phyloP scores from a whole-genome alignment of 1,140 invertebrate species.

The Steinernema feltiae region DNA sequence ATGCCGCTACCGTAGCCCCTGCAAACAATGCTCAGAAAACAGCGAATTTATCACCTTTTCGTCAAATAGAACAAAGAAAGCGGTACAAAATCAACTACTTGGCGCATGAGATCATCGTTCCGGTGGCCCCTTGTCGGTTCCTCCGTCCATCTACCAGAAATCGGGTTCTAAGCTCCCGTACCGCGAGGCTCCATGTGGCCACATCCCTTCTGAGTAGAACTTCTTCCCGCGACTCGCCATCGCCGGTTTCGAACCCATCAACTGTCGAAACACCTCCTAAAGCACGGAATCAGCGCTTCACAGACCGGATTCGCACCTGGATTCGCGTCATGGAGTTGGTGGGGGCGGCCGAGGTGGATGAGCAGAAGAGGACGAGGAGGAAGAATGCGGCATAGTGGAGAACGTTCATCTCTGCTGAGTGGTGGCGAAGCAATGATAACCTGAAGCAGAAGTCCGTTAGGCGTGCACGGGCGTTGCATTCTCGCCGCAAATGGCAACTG shows the following conservation, averaged over 20 bases:
- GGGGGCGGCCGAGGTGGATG: background rate
- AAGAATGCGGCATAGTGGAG: constrained; percentile 4
- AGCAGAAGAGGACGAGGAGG: constrained; percentile 2
- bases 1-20: no score
- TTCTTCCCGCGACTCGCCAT: constrained; percentile 9
- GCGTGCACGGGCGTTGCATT: background rate
- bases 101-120: constrained; percentile 1
- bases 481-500: background rate
- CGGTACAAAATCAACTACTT: background rate
- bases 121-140: background rate
- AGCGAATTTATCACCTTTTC: background rate
- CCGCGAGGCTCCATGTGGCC: background rate
- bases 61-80: background rate
- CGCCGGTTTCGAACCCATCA: background rate
- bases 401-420: background rate
- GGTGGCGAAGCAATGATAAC: background rate
- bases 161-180: background rate
- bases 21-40: no score
- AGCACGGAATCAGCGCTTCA: background rate
- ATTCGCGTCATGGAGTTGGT: constrained; percentile 2
- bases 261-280: background rate
- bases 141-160: background rate
- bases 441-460: background rate
- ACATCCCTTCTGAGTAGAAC: background rate
- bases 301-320: background rate